These are phyloP conservation scores for Rachycentron canadum DNA, from an alignment of 2,797 vertebrate genomes.

Conservation along the genomic window DNA sequence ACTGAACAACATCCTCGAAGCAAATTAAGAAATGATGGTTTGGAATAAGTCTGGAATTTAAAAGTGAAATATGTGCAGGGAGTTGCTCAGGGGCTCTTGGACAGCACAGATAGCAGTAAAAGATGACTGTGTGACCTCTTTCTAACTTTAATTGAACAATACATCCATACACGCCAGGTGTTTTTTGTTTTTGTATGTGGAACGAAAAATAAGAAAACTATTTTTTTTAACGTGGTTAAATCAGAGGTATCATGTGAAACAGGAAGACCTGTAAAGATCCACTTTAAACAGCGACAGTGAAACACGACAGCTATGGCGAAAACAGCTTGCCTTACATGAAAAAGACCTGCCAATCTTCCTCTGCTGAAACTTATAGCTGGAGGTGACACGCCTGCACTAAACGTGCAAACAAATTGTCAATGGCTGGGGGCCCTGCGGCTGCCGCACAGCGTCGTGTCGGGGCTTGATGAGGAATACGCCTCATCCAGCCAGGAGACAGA, in stretches of 20 bases:
- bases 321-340: not conserved
- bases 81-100: constrained; percentile 33
- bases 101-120: constrained; percentile 8
- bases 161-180: constrained; percentile 14
- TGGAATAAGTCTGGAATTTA: constrained; percentile 18
- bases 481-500: constrained; percentile 55
- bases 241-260: not conserved
- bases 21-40: constrained; percentile 47
- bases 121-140: constrained; percentile 13
- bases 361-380: constrained; percentile 40
- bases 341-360: constrained; percentile 9
- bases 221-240: not conserved
- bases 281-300: not conserved
- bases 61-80: constrained; percentile 18
- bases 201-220: not conserved
- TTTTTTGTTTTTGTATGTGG: not conserved
- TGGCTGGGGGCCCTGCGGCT: constrained; percentile 53
- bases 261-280: not conserved
- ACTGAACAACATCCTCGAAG: constrained; percentile 36
- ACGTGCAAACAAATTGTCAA: constrained; percentile 63
- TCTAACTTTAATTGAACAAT: constrained; percentile 11
- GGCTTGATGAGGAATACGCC: constrained; percentile 74
- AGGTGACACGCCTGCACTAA: constrained; percentile 43
- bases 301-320: not conserved
- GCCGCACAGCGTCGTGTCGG: constrained; percentile 53